Percentiles rank a stretch among this genome's conserved stretches.
Conservation (phyloP, 53 echinoderm and acorn worm species). For the Actinopyga echinites region DNA sequence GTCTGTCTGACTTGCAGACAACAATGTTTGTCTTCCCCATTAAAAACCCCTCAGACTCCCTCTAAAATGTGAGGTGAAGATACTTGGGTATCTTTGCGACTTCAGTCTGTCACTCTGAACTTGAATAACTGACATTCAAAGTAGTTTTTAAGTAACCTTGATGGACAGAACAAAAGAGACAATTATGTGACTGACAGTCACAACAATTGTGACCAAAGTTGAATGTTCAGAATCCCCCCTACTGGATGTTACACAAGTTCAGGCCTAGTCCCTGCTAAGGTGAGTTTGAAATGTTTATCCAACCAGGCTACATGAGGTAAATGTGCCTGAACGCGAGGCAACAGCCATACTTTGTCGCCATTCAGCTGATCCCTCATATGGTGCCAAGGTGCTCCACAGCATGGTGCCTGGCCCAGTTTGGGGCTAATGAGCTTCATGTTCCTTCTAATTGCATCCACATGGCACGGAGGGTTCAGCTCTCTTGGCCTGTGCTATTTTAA, state of each 20-base stretch:
- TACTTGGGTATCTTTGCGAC: not conserved
- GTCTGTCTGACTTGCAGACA: conserved; percentile 14
- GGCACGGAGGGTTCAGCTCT: conserved; percentile 12
- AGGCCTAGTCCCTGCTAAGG: not conserved
- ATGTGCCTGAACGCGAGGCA: not conserved
- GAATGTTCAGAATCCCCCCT: conserved; percentile 2
- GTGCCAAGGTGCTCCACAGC: conserved; percentile 34
- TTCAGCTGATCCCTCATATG: conserved; percentile 28
- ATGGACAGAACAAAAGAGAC: conserved; percentile 17
- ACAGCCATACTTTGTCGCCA: conserved; percentile 6
- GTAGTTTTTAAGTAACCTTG: conserved; percentile 13
- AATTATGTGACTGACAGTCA: conserved; percentile 25
- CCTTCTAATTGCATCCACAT: conserved; percentile 47
- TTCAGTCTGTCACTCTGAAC: conserved; percentile 15
- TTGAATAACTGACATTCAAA: conserved; percentile 10
- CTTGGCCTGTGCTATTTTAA: conserved; percentile 9
- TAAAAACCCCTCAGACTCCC: conserved; percentile 28
- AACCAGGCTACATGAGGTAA: not conserved
- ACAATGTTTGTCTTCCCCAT: conserved; percentile 27
- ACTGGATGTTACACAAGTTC: conserved; percentile 4
- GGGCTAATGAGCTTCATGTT: conserved; percentile 51
- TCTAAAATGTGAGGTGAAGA: not conserved
- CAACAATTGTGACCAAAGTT: conserved; percentile 7
- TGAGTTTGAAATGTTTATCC: conserved; percentile 18
- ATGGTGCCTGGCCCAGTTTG: conserved; percentile 48